These are phyloP conservation scores for Sebastiscus tertius DNA, from an alignment of 2,797 vertebrate species.

Conservation along the genomic window DNA sequence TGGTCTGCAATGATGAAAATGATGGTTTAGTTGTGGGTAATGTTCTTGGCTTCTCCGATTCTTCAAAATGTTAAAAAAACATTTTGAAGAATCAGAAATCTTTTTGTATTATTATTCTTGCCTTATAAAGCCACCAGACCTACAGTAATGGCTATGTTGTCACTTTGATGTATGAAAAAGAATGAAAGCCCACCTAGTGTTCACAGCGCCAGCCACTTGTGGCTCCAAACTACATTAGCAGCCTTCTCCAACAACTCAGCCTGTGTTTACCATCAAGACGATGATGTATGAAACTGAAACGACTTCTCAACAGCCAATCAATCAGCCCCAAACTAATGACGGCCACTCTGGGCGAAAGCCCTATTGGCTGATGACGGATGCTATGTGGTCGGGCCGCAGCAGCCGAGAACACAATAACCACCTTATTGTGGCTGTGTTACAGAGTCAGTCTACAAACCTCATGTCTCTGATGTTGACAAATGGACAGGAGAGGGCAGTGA, in stretches of 20 bases:
- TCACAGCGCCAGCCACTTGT: constrained; percentile 13
- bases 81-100: too few species aligned
- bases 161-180: constrained; percentile 8
- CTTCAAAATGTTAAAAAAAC: not conserved
- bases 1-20: too few species aligned
- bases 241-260: constrained; percentile 24
- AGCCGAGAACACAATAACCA: constrained; percentile 61
- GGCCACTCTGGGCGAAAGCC: constrained; percentile 57
- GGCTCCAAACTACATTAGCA: constrained; percentile 33
- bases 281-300: constrained; percentile 68
- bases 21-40: not conserved
- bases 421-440: constrained; percentile 39
- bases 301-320: constrained; percentile 66
- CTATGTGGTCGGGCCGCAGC: constrained; percentile 29
- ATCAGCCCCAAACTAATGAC: constrained; percentile 68
- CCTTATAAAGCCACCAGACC: not conserved
- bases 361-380: constrained; percentile 70
- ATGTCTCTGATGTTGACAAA: constrained; percentile 63
- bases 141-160: not conserved
- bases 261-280: constrained; percentile 55
- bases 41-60: not conserved
- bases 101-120: too few species aligned
- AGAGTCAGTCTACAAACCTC: constrained; percentile 38
- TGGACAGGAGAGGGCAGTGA: constrained; percentile 49
- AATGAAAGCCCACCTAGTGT: constrained; percentile 20